Evolutionary conservation across 2,113 vertebrate species (phyloP).

Genomic region (Anas platyrhynchos): DNA sequence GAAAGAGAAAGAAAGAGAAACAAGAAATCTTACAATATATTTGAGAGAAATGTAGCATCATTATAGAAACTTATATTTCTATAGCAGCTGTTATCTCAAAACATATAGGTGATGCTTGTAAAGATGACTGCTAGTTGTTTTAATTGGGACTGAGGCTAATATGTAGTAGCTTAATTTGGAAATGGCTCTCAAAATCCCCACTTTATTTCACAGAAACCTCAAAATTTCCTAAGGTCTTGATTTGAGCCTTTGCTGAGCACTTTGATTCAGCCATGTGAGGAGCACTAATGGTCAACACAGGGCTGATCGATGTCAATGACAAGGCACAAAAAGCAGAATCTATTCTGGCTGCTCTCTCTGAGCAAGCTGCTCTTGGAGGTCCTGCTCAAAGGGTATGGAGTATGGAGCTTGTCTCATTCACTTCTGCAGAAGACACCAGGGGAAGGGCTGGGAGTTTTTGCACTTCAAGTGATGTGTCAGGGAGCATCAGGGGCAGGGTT

Average conservation of each 20-base stretch:
- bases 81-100: not conserved
- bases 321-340: not conserved
- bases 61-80: not conserved
- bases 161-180: not conserved
- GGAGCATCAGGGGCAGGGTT: not conserved
- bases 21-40: not conserved
- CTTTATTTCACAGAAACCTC: not conserved
- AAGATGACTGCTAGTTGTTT: not conserved
- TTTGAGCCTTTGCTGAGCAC: not conserved
- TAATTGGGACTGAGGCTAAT: not conserved
- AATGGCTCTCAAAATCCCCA: not conserved
- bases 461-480: not conserved
- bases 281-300: not conserved
- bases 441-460: not conserved
- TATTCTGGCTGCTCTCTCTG: not conserved
- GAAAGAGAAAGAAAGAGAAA: not conserved
- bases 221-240: not conserved
- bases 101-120: not conserved
- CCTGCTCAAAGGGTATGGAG: accelerated
- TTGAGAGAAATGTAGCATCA: not conserved
- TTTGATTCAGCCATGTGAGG: not conserved
- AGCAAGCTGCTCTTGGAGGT: not conserved
- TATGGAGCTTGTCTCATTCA: not conserved
- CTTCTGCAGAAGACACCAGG: not conserved
- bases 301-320: not conserved